A percentile compares a stretch with the other conserved stretches of the same genome.
These are phyloP conservation scores for Tinamus major DNA, from an alignment of 2,797 vertebrate species.

Conservation along the genomic window DNA sequence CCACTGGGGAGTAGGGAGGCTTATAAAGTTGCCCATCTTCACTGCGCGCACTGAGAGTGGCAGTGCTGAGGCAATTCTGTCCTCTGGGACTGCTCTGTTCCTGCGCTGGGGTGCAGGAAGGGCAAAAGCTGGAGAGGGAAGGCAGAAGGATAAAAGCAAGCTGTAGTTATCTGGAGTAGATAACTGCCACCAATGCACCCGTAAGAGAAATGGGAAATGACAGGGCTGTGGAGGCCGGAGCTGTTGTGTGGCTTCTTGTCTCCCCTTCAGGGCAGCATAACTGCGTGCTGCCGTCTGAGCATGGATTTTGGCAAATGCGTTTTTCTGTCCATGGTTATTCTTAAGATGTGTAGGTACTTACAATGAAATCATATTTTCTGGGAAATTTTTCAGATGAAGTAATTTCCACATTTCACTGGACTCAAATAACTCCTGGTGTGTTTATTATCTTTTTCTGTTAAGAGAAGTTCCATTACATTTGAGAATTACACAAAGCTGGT, in stretches of 20 bases:
- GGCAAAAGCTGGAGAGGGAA: background rate
- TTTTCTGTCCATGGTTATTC: background rate
- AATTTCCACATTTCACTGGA: background rate
- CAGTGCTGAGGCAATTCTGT: background rate
- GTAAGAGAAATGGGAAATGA: background rate
- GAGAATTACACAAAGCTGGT: background rate
- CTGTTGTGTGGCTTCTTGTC: background rate
- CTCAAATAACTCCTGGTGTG: background rate
- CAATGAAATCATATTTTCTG: background rate
- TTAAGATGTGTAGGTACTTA: constrained; percentile 8
- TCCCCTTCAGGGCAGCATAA: background rate
- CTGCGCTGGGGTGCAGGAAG: background rate
- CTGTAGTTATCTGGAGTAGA: background rate
- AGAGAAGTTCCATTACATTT: background rate
- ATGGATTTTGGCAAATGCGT: background rate
- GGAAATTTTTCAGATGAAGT: background rate
- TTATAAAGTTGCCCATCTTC: background rate
- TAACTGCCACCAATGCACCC: background rate
- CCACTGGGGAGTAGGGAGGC: background rate
- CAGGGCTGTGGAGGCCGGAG: background rate
- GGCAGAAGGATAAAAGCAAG: background rate
- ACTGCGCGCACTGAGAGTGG: background rate
- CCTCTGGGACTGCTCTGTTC: background rate
- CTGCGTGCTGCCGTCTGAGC: background rate
- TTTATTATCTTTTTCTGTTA: background rate